phyloP scores from a whole-genome alignment of 2,888 invertebrate genomes.

The Terebella lapidaria region DNA sequence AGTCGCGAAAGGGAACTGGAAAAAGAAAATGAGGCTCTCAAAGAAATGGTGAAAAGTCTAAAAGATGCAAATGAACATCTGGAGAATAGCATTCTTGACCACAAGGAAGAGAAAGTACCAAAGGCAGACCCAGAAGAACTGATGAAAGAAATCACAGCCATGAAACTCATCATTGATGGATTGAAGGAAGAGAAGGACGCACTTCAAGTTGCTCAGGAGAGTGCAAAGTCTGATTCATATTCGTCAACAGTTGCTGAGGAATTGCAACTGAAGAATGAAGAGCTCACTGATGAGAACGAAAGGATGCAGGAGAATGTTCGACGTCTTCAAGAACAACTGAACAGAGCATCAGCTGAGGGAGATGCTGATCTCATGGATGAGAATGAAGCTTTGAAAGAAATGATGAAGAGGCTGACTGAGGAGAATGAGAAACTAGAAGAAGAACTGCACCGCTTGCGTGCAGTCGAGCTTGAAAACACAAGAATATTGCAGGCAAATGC shows the following conservation, averaged over 20 bases:
- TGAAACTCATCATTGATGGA: too few species aligned
- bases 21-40: not conserved
- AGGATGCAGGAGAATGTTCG: not conserved
- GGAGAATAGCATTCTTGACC: too few species aligned
- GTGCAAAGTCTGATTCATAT: not conserved
- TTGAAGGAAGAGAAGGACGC: too few species aligned
- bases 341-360: not conserved
- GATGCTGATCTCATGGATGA: not conserved
- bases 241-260: not conserved
- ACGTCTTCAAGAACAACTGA: not conserved
- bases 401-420: not conserved
- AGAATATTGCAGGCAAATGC: too few species aligned
- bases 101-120: too few species aligned
- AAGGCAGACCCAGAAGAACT: too few species aligned
- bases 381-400: not conserved
- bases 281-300: slow-evolving; percentile 4
- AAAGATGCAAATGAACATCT: not conserved
- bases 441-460: too few species aligned
- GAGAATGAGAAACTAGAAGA: not conserved
- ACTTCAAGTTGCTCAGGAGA: too few species aligned
- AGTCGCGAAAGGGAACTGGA: not conserved
- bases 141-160: too few species aligned
- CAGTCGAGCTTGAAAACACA: too few species aligned
- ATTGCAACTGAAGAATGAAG: not conserved
- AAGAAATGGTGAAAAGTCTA: not conserved